Evolutionary conservation across 2,113 vertebrate species (phyloP).

Genomic region (Harpagus bidentatus): DNA sequence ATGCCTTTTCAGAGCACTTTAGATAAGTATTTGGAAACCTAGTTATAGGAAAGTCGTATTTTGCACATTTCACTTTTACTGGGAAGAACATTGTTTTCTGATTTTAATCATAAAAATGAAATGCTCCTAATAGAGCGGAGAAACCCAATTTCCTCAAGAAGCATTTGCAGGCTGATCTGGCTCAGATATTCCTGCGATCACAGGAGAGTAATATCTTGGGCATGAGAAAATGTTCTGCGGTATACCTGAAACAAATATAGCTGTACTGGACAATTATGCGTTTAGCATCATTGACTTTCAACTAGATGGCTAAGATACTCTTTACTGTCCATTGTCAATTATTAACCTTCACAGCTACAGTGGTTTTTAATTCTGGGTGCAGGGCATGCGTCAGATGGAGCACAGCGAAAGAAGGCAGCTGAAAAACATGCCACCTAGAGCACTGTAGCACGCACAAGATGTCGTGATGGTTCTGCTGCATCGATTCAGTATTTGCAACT

Average conservation of each 20-base stretch:
- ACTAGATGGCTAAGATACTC: neutral
- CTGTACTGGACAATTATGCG: neutral
- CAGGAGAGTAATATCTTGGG: conserved; percentile 1
- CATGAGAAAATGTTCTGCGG: neutral
- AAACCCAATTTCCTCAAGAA: conserved; percentile 66
- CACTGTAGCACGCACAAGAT: accelerated
- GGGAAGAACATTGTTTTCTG: conserved; percentile 59
- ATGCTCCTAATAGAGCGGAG: conserved; percentile 60
- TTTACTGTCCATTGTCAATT: neutral
- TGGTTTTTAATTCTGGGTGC: neutral
- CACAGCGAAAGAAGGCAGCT: neutral
- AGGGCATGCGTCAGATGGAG: neutral
- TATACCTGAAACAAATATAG: conserved; percentile 17
- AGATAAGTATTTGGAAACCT: conserved; percentile 53
- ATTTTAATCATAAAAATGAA: conserved; percentile 70
- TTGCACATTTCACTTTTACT: conserved; percentile 10
- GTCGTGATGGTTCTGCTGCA: accelerated
- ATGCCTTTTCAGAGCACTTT: conserved; percentile 25
- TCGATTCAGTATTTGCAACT: too few relatives aligned
- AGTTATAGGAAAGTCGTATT: neutral
- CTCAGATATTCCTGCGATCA: conserved; percentile 12
- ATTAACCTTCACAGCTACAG: neutral
- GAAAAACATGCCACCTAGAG: accelerated
- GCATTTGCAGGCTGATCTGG: conserved; percentile 50
- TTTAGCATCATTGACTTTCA: neutral